Percentiles rank a stretch among this genome's conserved stretches.
Conservation (phyloP, 2,113 vertebrate genomes). For the Cryptoleucopteryx plumbea region DNA sequence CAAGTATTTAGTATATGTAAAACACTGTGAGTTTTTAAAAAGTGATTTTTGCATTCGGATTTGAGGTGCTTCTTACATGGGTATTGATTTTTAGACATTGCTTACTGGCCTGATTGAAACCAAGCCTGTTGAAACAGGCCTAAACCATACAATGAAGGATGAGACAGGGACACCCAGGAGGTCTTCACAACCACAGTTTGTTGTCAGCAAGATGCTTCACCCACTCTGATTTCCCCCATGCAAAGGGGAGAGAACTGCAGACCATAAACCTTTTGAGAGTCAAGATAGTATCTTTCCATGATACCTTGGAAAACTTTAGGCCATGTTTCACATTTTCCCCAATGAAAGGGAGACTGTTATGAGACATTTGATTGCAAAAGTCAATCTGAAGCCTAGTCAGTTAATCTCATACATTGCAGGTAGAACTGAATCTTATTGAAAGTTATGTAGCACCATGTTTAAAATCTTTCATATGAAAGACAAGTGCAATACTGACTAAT, state of each 20-base stretch:
- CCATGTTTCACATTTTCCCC: background rate
- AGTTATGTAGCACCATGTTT: background rate
- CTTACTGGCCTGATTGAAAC: background rate
- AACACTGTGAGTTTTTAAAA: accelerated
- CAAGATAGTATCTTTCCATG: background rate
- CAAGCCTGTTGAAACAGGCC: background rate
- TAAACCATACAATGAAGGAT: background rate
- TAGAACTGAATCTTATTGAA: background rate
- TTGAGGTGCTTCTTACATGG: background rate
- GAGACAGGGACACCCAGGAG: background rate
- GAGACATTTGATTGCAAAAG: background rate
- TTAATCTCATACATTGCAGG: background rate
- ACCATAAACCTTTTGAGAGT: background rate
- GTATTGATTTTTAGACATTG: background rate
- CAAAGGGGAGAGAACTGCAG: background rate
- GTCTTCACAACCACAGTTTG: background rate
- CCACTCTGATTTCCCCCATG: background rate
- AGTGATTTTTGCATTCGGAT: background rate
- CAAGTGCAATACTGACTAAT: background rate
- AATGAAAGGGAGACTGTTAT: background rate
- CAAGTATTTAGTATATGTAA: background rate
- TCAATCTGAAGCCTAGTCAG: background rate
- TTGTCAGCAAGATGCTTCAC: background rate
- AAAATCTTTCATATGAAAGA: background rate
- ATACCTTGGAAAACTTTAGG: background rate